phyloP scores from a whole-genome alignment of 2,113 vertebrate species.

The Ageneiosus marmoratus region DNA sequence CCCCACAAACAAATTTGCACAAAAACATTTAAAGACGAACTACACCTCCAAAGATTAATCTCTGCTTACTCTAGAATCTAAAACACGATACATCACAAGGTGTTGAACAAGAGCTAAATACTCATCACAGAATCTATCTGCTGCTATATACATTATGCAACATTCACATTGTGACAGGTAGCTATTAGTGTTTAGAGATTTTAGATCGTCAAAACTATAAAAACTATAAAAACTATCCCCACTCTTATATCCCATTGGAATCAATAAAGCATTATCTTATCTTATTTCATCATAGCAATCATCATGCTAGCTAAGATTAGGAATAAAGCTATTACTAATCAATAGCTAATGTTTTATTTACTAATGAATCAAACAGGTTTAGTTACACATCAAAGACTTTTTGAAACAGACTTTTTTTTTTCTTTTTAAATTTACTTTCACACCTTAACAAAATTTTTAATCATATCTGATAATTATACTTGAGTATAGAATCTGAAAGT shows the following conservation, averaged over 20 bases:
- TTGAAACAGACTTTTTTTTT: too few relatives aligned
- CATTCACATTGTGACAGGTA: neutral
- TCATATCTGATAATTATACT: too few relatives aligned
- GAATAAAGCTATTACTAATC: neutral
- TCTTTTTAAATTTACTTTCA: too few relatives aligned
- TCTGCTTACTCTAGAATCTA: too few relatives aligned
- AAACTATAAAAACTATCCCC: neutral
- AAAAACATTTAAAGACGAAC: too few relatives aligned
- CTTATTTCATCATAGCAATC: neutral
- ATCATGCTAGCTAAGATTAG: neutral
- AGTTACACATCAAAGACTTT: too few relatives aligned
- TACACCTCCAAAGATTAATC: too few relatives aligned
- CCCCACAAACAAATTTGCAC: neutral
- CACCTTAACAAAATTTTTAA: too few relatives aligned
- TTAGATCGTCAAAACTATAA: neutral
- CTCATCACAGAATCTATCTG: neutral
- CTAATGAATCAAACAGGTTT: neutral
- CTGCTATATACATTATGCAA: neutral
- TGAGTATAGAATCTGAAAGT: too few relatives aligned
- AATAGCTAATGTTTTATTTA: neutral
- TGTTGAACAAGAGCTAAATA: neutral
- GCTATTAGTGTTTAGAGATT: neutral
- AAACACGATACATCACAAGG: too few relatives aligned
- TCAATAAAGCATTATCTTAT: neutral
- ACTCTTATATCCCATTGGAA: neutral